phyloP scores from a whole-genome alignment of 2,888 invertebrate genomes.

The Stramonita haemastoma region DNA sequence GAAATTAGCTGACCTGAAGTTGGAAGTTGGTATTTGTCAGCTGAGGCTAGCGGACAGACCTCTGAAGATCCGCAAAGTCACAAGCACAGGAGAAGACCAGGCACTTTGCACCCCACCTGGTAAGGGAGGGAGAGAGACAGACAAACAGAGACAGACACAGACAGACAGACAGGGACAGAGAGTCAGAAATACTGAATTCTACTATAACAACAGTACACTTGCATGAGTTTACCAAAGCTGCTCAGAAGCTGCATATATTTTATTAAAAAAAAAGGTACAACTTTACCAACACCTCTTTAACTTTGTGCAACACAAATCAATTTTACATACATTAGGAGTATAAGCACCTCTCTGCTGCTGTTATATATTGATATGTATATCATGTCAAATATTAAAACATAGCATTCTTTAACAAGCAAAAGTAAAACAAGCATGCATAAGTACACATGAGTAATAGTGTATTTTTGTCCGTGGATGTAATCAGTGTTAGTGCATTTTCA shows the following conservation, averaged over 20 bases:
- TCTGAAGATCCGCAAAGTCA: background rate
- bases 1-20: background rate
- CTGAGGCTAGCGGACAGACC: too few relatives aligned
- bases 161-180: background rate
- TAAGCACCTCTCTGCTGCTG: too few relatives aligned
- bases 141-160: conserved; percentile 6
- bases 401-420: too few relatives aligned
- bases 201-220: background rate
- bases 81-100: background rate
- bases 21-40: background rate
- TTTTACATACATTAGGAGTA: background rate
- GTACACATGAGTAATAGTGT: too few relatives aligned
- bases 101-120: background rate
- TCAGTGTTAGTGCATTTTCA: too few relatives aligned
- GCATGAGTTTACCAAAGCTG: background rate
- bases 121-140: conserved; percentile 22
- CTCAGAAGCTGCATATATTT: background rate
- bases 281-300: too few relatives aligned
- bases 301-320: background rate
- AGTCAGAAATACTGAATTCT: background rate
- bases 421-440: too few relatives aligned
- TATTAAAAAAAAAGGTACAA: background rate
- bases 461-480: too few relatives aligned
- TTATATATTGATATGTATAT: too few relatives aligned
- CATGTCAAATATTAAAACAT: too few relatives aligned